Evolutionary conservation across 1,140 invertebrate species (phyloP).

Genomic region (Drosophila nannoptera): DNA sequence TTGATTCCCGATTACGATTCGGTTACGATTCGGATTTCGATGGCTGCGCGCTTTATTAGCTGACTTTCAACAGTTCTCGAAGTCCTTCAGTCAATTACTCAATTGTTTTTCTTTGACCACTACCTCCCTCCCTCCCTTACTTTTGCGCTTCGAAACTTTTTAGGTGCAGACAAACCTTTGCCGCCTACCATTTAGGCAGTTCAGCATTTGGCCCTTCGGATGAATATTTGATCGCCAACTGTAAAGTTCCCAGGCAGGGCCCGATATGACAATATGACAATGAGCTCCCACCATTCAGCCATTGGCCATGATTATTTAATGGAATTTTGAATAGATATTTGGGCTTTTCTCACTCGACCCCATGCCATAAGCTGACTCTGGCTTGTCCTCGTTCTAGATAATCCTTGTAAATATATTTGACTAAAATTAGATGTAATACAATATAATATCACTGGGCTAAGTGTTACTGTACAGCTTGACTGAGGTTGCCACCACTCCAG

Average conservation of each 20-base stretch:
- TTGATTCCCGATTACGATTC: no score
- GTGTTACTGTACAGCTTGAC: conserved; percentile 48
- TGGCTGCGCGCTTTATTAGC: background rate
- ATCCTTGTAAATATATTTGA: conserved; percentile 37
- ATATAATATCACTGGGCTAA: conserved; percentile 68
- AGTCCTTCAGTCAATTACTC: conserved; percentile 9
- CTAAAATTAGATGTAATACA: conserved; percentile 43
- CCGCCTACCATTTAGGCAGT: conserved; percentile 12
- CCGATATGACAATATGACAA: conserved; percentile 2
- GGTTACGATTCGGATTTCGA: background rate
- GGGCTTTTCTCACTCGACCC: conserved; percentile 34
- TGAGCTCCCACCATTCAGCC: background rate
- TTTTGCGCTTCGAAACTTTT: background rate
- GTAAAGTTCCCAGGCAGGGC: conserved; percentile 57
- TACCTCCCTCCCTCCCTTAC: background rate
- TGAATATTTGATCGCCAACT: conserved; percentile 66
- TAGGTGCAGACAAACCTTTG: conserved; percentile 40
- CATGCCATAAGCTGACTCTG: no score
- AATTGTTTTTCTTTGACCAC: background rate
- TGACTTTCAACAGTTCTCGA: conserved; percentile 24
- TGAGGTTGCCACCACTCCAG: conserved; percentile 21
- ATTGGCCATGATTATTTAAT: conserved; percentile 42
- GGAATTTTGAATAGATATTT: conserved; percentile 47
- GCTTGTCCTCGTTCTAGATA: no score
- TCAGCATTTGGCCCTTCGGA: conserved; percentile 18